phyloP scores from a whole-genome alignment of 2,888 invertebrate species.

The Polyploca ridens region DNA sequence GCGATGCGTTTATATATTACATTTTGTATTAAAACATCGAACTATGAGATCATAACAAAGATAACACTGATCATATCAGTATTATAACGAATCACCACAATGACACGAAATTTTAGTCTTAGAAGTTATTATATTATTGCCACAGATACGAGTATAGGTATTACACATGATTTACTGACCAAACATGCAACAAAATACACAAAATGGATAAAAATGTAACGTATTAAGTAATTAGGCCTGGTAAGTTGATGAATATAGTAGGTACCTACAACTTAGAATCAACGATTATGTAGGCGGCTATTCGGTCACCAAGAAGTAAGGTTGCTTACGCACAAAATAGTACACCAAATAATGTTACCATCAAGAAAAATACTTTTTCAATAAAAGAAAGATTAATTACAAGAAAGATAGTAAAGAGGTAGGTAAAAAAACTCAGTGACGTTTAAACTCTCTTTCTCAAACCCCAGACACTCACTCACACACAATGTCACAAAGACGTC shows the following conservation, averaged over 20 bases:
- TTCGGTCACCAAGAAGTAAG: not conserved
- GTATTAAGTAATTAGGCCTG: constrained; percentile 43
- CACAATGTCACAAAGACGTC: not conserved
- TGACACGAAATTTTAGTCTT: constrained; percentile 41
- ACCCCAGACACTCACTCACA: not conserved
- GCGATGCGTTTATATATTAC: constrained; percentile 28
- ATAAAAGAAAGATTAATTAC: no score
- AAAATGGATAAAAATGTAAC: constrained; percentile 21
- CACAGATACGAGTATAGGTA: constrained; percentile 32
- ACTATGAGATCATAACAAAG: constrained; percentile 59
- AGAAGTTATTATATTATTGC: constrained; percentile 46
- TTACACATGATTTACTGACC: constrained; percentile 12
- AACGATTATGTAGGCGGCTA: not conserved
- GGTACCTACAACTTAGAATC: not conserved
- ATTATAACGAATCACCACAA: constrained; percentile 29
- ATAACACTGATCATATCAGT: constrained; percentile 54
- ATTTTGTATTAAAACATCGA: constrained; percentile 29
- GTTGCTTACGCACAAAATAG: not conserved
- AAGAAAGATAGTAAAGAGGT: not conserved
- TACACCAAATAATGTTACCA: not conserved
- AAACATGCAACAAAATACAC: constrained; percentile 22
- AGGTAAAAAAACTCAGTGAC: not conserved
- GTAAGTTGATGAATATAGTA: constrained; percentile 13
- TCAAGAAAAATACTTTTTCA: not conserved
- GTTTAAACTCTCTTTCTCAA: no score